Percentiles rank a stretch among this genome's conserved stretches.
Evolutionary conservation across 1,140 invertebrate species (phyloP).

Genomic region (Brachionus paranguensis): DNA sequence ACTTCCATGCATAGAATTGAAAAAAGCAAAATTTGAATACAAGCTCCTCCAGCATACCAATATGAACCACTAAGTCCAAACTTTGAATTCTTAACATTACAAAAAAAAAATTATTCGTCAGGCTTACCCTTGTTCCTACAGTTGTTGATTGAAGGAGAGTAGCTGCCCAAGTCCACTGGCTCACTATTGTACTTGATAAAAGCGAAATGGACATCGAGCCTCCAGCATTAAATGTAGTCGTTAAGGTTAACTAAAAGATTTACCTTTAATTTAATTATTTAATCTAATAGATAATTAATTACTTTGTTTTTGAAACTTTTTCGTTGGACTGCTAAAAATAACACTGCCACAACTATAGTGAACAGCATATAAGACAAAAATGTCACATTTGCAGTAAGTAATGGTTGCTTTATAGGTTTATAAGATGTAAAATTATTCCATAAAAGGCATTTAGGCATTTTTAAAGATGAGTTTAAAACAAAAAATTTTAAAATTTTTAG

Average conservation of each 20-base stretch:
- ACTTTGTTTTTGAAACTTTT: constrained; percentile 32
- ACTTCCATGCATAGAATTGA: constrained; percentile 46
- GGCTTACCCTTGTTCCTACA: constrained; percentile 49
- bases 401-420: not conserved
- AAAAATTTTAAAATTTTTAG: not conserved
- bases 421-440: not conserved
- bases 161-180: constrained; percentile 58
- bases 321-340: not conserved
- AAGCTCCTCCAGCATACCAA: constrained; percentile 56
- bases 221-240: constrained; percentile 56
- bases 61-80: constrained; percentile 55
- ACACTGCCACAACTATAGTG: not conserved
- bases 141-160: constrained; percentile 55
- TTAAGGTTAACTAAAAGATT: constrained; percentile 47
- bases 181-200: constrained; percentile 55
- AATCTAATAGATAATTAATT: not conserved
- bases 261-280: not conserved
- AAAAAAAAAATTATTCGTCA: not conserved
- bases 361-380: not conserved
- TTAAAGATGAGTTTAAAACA: not conserved
- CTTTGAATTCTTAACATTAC: constrained; percentile 40
- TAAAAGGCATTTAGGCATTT: not conserved
- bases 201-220: constrained; percentile 54
- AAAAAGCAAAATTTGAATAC: constrained; percentile 55
- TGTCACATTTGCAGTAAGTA: constrained; percentile 22